Percentiles rank a stretch among this genome's conserved stretches.
phyloP scores from a whole-genome alignment of 2,888 invertebrate genomes.

The Metellina segmentata region DNA sequence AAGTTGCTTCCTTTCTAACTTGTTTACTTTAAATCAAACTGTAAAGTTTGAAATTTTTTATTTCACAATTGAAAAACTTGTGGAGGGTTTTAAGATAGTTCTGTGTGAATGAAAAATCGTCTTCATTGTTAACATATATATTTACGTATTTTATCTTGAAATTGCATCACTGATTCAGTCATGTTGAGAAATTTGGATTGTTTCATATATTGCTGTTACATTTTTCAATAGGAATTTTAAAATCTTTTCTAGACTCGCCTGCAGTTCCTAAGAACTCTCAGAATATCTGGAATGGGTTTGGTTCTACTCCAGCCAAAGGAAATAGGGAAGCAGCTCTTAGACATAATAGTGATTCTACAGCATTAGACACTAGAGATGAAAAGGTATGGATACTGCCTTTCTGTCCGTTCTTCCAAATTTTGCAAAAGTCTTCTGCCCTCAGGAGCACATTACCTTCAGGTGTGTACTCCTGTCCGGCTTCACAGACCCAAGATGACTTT shows the following conservation, averaged over 20 bases:
- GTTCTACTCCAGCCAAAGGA: conserved; percentile 51
- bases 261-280: background rate
- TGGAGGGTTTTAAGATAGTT: background rate
- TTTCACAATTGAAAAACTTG: too few relatives aligned
- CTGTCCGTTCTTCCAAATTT: background rate
- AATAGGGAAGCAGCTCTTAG: conserved; percentile 42
- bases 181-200: too few relatives aligned
- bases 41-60: too few relatives aligned
- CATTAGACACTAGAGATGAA: conserved; percentile 17
- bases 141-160: background rate
- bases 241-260: conserved; percentile 40
- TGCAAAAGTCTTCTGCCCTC: too few relatives aligned
- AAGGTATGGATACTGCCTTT: conserved; percentile 23
- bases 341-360: conserved; percentile 24
- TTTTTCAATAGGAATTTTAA: background rate
- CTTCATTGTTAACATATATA: background rate
- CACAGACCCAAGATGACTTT: too few relatives aligned
- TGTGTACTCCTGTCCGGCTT: too few relatives aligned
- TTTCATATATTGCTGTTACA: too few relatives aligned
- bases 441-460: too few relatives aligned
- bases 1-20: too few relatives aligned
- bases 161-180: too few relatives aligned
- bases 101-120: background rate
- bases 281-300: conserved; percentile 43
- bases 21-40: too few relatives aligned